A percentile compares a stretch with the other conserved stretches of the same genome.
These are phyloP conservation scores for Caradrina clavipalpis DNA, from an alignment of 2,888 invertebrate genomes.

Conservation along the genomic window DNA sequence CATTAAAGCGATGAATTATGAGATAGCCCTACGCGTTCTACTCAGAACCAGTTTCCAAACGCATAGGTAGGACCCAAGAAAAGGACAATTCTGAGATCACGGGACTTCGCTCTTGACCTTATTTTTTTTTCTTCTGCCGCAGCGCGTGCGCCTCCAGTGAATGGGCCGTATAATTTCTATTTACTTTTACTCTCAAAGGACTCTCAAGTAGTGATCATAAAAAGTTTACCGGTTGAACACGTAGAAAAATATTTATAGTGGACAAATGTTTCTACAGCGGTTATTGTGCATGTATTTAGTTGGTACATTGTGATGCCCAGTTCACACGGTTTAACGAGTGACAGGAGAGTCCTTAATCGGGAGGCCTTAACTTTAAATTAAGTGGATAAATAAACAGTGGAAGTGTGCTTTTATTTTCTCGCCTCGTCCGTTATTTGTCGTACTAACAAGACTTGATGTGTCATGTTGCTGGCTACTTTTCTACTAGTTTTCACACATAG, in stretches of 20 bases:
- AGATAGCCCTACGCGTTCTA: conserved; percentile 33
- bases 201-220: conserved; percentile 75
- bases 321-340: conserved; percentile 64
- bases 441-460: conserved; percentile 39
- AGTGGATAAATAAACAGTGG: conserved; percentile 48
- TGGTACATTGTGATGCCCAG: conserved; percentile 66
- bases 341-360: conserved; percentile 51
- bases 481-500: conserved; percentile 40
- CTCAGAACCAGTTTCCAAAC: conserved; percentile 52
- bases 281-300: conserved; percentile 70
- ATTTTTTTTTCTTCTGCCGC: conserved; percentile 68
- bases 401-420: conserved; percentile 33
- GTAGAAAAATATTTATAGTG: conserved; percentile 79
- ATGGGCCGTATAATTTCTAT: conserved; percentile 87
- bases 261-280: conserved; percentile 78
- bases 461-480: conserved; percentile 31
- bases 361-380: conserved; percentile 52
- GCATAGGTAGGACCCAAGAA: conserved; percentile 59
- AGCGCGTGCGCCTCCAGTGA: conserved; percentile 81
- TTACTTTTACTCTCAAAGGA: conserved; percentile 87
- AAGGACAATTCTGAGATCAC: conserved; percentile 68
- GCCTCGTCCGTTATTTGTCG: conserved; percentile 14
- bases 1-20: conserved; percentile 17
- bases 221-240: conserved; percentile 79
- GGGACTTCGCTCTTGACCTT: conserved; percentile 69